Conservation (phyloP, 2,888 invertebrate genomes). For the Tricholauxania praeusta region DNA sequence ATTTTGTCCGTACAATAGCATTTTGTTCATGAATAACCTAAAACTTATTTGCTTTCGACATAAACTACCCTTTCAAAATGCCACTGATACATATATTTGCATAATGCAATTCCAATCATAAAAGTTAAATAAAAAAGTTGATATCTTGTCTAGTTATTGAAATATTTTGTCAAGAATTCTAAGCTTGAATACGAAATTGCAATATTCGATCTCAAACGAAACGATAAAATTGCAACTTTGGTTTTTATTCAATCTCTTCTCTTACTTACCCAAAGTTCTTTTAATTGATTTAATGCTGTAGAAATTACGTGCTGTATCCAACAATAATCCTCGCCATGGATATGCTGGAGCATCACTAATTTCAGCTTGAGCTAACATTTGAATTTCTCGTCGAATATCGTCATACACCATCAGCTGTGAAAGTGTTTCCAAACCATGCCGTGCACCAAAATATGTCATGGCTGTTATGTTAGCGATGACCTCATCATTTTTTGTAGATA, state of each 20-base stretch:
- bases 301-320: constrained; percentile 94
- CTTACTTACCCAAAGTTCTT: constrained; percentile 74
- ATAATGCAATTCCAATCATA: too few species aligned
- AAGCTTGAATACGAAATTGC: background rate
- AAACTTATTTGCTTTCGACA: too few species aligned
- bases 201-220: too few species aligned
- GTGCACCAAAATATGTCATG: constrained; percentile 73
- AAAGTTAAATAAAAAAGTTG: too few species aligned
- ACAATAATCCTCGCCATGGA: constrained; percentile 86
- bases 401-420: constrained; percentile 66
- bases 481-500: constrained; percentile 62
- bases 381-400: constrained; percentile 66
- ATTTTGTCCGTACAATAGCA: background rate
- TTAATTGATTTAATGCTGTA: constrained; percentile 79
- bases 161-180: too few species aligned
- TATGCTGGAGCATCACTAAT: constrained; percentile 86
- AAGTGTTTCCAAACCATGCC: constrained; percentile 74
- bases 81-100: too few species aligned
- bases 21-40: too few species aligned
- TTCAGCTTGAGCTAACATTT: constrained; percentile 74
- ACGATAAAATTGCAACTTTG: too few species aligned
- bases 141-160: too few species aligned
- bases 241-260: background rate
- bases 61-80: too few species aligned
- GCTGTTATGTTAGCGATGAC: constrained; percentile 69